Evolutionary conservation across 2,888 invertebrate genomes (phyloP), one percentile per base, ranked within the genome.

Genomic region (Nomada ferruginata): DNA sequence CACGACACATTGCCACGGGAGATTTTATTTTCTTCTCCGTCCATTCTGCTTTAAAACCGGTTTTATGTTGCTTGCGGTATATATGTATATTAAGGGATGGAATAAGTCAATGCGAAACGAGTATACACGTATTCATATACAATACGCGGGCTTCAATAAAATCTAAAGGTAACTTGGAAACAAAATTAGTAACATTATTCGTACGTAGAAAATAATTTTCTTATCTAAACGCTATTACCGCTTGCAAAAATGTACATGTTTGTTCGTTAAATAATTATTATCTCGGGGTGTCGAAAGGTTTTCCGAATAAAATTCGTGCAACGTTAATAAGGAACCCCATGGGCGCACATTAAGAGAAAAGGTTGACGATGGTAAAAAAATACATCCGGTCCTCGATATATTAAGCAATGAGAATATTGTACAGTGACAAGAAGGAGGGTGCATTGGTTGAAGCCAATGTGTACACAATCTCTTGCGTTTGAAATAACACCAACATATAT

Each of bases 41-140:
- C 65, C 71, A 75, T 84, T 61, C 68, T 73, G 73, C 78, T 69
- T 72, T 79, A 80, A 78, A 90, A 90, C 90, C 90, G 90, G 90
- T 90, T 90, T 82, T 76, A 76, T 72, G 82, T 86, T 79, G 81
- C 69, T 75, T 83, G 71, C 47, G 82, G 82, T 89, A 86, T 90
- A 86, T 84, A 79, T 85, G 76, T 83, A 73, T 75, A 76, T 78
- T 85, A 85, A 83, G 86, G 63, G 60, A 68, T 63, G 18, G 61
- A 69, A 55, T 66, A 63, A 82, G 55, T 72, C 65, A 64, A 70
- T 52, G 64, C 13, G 42, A 63, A 57, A 20, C 20, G 66, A 72
- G 53, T 42, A 23, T 57, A n/a, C 50, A 11, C 61, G 29, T 36
- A 36, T 36, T 36, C 36, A 36, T 36, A 36, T 36, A 36, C 36